Percentiles rank a stretch among this genome's conserved stretches.
These are phyloP conservation scores for Mya arenaria DNA, from an alignment of 1,140 invertebrate species.

Conservation along the genomic window DNA sequence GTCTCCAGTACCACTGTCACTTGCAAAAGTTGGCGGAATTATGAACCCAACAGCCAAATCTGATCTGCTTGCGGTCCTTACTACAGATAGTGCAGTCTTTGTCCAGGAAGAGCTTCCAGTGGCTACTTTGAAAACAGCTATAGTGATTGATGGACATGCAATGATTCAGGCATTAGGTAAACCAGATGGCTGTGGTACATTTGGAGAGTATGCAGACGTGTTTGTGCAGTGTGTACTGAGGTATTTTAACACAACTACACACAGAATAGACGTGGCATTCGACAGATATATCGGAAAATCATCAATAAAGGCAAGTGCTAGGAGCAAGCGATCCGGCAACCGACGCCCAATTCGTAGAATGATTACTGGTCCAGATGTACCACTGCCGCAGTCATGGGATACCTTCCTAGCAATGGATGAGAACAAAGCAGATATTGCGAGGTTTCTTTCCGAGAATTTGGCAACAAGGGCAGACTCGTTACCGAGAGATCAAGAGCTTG, in stretches of 20 bases:
- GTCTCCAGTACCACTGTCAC: neutral
- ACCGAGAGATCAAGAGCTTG: neutral
- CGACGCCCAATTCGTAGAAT: neutral
- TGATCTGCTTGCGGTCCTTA: neutral
- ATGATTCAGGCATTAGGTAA: neutral
- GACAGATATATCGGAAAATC: neutral
- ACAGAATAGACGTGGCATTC: neutral
- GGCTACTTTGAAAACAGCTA: neutral
- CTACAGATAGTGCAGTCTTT: neutral
- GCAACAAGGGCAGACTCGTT: neutral
- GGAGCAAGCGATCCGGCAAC: neutral
- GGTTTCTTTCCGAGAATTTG: neutral
- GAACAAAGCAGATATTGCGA: neutral
- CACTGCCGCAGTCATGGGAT: neutral
- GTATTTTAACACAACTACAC: neutral
- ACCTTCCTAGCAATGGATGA: neutral
- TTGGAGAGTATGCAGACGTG: neutral
- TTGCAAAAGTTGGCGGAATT: neutral
- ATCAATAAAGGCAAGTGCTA: neutral
- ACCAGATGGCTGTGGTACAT: neutral
- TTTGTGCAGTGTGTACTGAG: neutral
- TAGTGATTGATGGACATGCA: neutral
- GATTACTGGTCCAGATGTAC: neutral
- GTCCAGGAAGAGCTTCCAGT: neutral
- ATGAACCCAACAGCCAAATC: neutral